Evolutionary conservation across 2,113 vertebrate genomes (phyloP), one percentile per base, ranked within the genome.

Genomic region (Baryphthengus martii): DNA sequence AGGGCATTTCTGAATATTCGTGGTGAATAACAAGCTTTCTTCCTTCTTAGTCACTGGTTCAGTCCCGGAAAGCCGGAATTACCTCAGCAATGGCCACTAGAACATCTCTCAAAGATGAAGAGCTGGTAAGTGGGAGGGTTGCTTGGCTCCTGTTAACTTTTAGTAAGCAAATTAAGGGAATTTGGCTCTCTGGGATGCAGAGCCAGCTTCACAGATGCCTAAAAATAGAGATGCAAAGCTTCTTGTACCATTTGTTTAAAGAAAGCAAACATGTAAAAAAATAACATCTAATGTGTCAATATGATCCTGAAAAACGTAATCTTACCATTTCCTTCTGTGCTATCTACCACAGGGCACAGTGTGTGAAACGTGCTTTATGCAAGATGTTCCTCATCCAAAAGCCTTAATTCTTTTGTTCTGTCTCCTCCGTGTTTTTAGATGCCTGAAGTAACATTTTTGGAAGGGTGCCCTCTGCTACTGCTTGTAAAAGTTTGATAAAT

Each of bases 51-150:
- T 99, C 99, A 47, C 98, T 99, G 96, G 99, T 99, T 86, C 99
- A 99, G 97, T 99, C 99, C 91, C 98, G 99, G 96, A 99, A 99
- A 95, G 99, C 99, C 14, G 99, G 99, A 17, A 99, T 99, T 81
- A 98, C 99, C 73, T 99, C 99, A 70, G 98, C 99, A 63, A 99
- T 99, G 99, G 99, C 99, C 92, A 99, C 99, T 37, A 98, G 99
- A 49, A 99, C 99, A 35, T 99, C 99, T 85, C 98, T 99, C 95
- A 99, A 99, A 95, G 99, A 99, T 78, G 99, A 99, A 97, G 99
- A 99, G 89, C 97, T 99, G 98, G 99, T 99, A 97, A 99, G 99
- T 94, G 37, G 65, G 52, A 94, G 61, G 42, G 11, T 71, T 88
- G 29, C 52, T 79, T 90, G 40, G 77, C 74, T 90, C 53, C 31